Conservation (phyloP, 23 tunicate genomes). For the Diplosoma virens region DNA sequence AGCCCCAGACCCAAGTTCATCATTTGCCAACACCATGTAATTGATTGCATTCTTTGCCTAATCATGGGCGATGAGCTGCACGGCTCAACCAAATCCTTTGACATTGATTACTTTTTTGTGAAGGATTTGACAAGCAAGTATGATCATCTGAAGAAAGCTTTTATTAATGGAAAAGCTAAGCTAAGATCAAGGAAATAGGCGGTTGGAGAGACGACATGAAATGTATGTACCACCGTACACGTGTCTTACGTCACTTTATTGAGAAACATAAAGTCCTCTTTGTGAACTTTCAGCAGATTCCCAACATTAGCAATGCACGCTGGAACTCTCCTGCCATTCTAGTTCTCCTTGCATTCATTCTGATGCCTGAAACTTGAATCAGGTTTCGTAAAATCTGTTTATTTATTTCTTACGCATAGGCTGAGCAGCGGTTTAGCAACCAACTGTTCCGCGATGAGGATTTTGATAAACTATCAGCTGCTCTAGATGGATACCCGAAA, state of each 20-base stretch:
- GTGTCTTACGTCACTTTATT: neutral
- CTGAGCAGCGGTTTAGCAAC: neutral
- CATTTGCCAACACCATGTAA: constrained; percentile 1
- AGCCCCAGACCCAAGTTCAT: neutral
- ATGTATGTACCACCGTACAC: neutral
- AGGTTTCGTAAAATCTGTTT: too few relatives aligned
- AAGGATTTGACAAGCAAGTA: neutral
- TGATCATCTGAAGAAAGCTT: too few relatives aligned
- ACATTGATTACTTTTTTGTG: neutral
- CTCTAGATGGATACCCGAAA: neutral
- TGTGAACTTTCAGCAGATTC: constrained; percentile 10
- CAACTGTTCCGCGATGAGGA: constrained; percentile 12
- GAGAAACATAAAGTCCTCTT: constrained; percentile 1
- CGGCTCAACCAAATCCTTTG: neutral
- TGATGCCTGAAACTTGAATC: constrained; percentile 10
- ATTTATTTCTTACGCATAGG: constrained; percentile 5
- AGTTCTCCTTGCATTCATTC: neutral
- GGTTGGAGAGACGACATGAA: neutral
- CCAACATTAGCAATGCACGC: constrained; percentile 15
- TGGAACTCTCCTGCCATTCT: constrained; percentile 5
- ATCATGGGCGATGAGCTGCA: neutral
- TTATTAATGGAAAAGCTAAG: constrained; percentile 1
- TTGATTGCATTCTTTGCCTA: constrained; percentile 10
- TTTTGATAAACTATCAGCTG: constrained; percentile 14
- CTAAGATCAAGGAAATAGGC: constrained; percentile 5